Percentiles rank a stretch among this genome's conserved stretches.
phyloP scores from a whole-genome alignment of 2,888 invertebrate genomes.

The Andricus quercusramuli region DNA sequence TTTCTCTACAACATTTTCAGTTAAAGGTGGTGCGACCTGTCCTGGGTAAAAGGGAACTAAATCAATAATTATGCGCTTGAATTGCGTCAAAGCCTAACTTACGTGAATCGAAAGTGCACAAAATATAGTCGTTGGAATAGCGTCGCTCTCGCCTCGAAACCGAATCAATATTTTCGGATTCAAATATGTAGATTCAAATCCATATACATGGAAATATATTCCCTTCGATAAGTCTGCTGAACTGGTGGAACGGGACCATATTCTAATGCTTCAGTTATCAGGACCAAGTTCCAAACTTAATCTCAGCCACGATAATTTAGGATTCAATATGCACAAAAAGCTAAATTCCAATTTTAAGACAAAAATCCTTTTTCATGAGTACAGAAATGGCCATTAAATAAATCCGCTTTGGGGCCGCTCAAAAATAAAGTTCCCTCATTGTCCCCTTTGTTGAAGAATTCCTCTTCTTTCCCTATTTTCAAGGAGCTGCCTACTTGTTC shows the following conservation, averaged over 20 bases:
- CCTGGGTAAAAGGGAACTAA: background rate
- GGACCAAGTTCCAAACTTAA: slow-evolving; percentile 18
- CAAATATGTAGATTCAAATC: slow-evolving; percentile 50
- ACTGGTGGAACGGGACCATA: slow-evolving; percentile 47
- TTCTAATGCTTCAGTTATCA: slow-evolving; percentile 47
- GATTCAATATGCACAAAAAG: background rate
- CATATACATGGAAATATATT: slow-evolving; percentile 51
- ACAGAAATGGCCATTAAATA: no score
- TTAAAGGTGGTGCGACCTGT: background rate
- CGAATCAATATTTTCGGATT: slow-evolving; percentile 49
- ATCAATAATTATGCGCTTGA: slow-evolving; percentile 32
- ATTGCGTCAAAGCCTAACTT: slow-evolving; percentile 7
- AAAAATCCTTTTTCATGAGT: no score
- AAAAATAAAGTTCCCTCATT: no score
- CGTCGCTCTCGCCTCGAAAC: slow-evolving; percentile 2
- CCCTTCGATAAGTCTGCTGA: slow-evolving; percentile 51
- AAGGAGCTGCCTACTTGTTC: no score
- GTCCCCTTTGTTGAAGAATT: no score
- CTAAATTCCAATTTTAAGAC: background rate
- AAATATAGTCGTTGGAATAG: slow-evolving; percentile 18
- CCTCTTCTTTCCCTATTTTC: no score
- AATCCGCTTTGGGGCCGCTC: no score
- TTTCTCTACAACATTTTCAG: slow-evolving; percentile 14
- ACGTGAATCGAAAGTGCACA: slow-evolving; percentile 15
- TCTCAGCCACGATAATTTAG: slow-evolving; percentile 1